These are phyloP conservation scores for Apteryx owenii DNA, from an alignment of 2,113 vertebrate genomes.

Conservation along the genomic window DNA sequence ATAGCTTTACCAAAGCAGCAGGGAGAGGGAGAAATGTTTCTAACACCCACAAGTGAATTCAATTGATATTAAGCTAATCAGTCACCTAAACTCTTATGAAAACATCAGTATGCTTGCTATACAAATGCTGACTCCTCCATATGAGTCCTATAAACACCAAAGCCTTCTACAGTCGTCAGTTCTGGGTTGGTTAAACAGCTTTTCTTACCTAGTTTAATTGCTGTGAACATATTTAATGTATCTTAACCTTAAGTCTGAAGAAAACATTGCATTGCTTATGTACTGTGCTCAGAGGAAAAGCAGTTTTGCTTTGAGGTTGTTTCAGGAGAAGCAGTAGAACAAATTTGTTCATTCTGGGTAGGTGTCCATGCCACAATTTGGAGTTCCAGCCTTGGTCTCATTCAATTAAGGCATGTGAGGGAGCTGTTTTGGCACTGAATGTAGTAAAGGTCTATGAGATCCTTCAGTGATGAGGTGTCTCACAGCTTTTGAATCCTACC, in stretches of 20 bases:
- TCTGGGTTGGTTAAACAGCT: neutral
- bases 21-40: conserved; percentile 18
- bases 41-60: conserved; percentile 29
- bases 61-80: conserved; percentile 60
- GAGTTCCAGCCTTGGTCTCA: neutral
- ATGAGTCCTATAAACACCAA: neutral
- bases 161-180: neutral
- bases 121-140: neutral
- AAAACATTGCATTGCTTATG: neutral
- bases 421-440: neutral
- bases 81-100: conserved; percentile 22
- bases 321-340: neutral
- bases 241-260: neutral
- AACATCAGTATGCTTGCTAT: neutral
- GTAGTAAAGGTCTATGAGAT: neutral
- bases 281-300: neutral
- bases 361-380: neutral
- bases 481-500: neutral
- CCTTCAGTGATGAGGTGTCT: neutral
- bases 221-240: neutral
- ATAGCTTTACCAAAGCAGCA: neutral
- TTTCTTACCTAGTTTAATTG: conserved; percentile 8
- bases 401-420: neutral
- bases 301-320: neutral
- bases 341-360: neutral